phyloP scores from a whole-genome alignment of 2,888 invertebrate genomes.

The Sphaeridia pumilis region DNA sequence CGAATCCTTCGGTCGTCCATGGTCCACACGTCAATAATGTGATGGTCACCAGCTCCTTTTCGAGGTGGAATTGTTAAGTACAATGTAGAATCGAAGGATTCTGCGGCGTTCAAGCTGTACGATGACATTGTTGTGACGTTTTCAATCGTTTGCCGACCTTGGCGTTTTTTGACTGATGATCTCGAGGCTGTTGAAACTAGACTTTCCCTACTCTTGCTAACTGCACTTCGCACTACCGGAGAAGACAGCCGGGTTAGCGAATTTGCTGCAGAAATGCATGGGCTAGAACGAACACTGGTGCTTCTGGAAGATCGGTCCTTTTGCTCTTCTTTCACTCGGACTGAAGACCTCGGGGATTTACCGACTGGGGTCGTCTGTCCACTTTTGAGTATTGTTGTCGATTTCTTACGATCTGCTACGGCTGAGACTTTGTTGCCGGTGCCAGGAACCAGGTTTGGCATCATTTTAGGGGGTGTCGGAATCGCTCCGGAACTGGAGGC shows the following conservation, averaged over 20 bases:
- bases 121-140: neutral
- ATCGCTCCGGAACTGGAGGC: neutral
- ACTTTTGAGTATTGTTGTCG: neutral
- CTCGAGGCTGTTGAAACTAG: neutral
- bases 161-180: neutral
- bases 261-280: neutral
- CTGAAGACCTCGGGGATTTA: neutral
- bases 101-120: neutral
- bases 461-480: slow-evolving; percentile 13
- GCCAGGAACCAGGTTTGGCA: neutral
- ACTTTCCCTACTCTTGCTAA: neutral
- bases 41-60: slow-evolving; percentile 3
- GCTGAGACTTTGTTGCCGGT: neutral
- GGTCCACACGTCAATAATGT: slow-evolving; percentile 12
- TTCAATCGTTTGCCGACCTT: neutral
- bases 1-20: slow-evolving; percentile 6
- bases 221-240: neutral
- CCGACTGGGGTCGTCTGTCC: neutral
- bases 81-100: neutral
- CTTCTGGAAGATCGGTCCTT: neutral
- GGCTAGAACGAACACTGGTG: neutral
- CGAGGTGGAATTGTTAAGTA: slow-evolving; percentile 28
- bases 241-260: neutral
- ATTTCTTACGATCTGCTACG: neutral
- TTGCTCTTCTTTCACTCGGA: neutral